A percentile compares a stretch with the other conserved stretches of the same genome.
phyloP scores from a whole-genome alignment of 2,113 vertebrate species.

The Dipodomys ordii region DNA sequence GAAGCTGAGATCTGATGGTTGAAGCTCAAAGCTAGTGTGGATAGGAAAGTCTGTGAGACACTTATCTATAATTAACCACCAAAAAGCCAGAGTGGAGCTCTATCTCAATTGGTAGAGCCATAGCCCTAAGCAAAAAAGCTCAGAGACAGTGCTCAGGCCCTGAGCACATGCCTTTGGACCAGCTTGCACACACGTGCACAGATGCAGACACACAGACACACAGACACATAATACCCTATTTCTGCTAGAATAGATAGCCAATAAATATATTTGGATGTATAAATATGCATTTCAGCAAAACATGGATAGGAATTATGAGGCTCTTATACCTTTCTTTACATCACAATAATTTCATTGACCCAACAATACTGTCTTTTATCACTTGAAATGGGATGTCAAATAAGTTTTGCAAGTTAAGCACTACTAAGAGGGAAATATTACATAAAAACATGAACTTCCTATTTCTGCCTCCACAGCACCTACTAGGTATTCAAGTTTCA shows the following conservation, averaged over 20 bases:
- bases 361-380: neutral
- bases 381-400: slow-evolving; percentile 1
- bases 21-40: too few relatives aligned
- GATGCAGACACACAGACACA: too few relatives aligned
- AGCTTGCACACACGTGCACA: too few relatives aligned
- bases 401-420: slow-evolving; percentile 40
- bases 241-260: neutral
- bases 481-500: slow-evolving; percentile 19
- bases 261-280: neutral
- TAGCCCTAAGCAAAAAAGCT: too few relatives aligned
- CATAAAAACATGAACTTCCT: neutral
- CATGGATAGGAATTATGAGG: neutral
- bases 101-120: too few relatives aligned
- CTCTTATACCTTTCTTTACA: neutral
- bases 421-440: neutral
- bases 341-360: neutral
- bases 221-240: too few relatives aligned
- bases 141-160: too few relatives aligned
- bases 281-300: neutral
- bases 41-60: too few relatives aligned
- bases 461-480: neutral
- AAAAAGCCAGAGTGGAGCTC: too few relatives aligned
- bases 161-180: too few relatives aligned
- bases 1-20: too few relatives aligned
- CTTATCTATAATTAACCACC: too few relatives aligned